These are phyloP conservation scores for Synergus gifuensis DNA, from an alignment of 2,888 invertebrate genomes.

Conservation along the genomic window DNA sequence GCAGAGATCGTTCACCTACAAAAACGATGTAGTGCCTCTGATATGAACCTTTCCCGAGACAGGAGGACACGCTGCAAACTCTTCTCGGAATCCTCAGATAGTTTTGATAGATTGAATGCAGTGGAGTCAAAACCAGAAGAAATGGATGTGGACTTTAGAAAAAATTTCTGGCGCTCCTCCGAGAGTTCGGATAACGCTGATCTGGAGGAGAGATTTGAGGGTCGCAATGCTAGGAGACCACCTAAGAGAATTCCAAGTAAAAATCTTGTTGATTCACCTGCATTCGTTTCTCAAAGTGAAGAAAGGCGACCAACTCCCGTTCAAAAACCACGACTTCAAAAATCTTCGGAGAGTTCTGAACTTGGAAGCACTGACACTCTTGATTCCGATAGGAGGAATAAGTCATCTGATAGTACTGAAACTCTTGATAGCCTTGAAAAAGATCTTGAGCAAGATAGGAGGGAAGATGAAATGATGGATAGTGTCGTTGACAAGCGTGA, in stretches of 20 bases:
- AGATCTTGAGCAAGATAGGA: conserved; percentile 66
- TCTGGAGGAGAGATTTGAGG: conserved; percentile 68
- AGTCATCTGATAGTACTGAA: conserved; percentile 74
- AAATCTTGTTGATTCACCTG: conserved; percentile 63
- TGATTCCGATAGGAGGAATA: conserved; percentile 72
- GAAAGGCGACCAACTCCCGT: conserved; percentile 59
- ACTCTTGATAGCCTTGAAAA: conserved; percentile 75
- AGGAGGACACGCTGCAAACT: conserved; percentile 29
- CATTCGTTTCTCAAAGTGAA: conserved; percentile 40
- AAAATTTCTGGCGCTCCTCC: conserved; percentile 64
- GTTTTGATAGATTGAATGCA: conserved; percentile 64
- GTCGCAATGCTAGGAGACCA: conserved; percentile 63
- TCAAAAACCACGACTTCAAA: conserved; percentile 66
- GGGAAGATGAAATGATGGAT: conserved; percentile 67
- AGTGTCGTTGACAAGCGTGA: conserved; percentile 65
- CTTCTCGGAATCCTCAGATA: conserved; percentile 64
- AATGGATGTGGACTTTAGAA: conserved; percentile 43
- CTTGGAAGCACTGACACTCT: conserved; percentile 74
- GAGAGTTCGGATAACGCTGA: conserved; percentile 75
- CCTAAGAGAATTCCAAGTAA: conserved; percentile 70
- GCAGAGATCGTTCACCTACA: conserved; percentile 60
- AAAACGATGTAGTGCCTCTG: conserved; percentile 71
- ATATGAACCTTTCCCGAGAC: conserved; percentile 64
- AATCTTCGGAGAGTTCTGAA: conserved; percentile 75
- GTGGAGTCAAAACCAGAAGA: conserved; percentile 54